Evolutionary conservation across 2,888 invertebrate genomes (phyloP), one percentile per base, ranked within the genome.

Genomic region (Heliconius hortense): DNA sequence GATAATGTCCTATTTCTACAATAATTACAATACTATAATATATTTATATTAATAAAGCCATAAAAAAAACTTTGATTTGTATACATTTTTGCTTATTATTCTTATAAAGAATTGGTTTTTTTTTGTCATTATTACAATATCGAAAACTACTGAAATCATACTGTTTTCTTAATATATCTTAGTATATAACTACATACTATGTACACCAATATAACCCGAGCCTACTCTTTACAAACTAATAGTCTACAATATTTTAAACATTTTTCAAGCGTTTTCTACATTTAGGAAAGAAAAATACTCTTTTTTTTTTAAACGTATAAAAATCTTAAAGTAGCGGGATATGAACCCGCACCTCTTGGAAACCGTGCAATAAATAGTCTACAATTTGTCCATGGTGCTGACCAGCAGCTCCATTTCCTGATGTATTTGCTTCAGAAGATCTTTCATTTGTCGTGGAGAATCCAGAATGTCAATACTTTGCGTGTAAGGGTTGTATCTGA

Each of bases 401-500:
- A 96, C 95, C 24, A 98, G 92, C 72, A 97, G 95, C 80, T 96
- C 96, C 88, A 98, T 96, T 89, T 98, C 98, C 80, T 96, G 95
- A 82, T 96, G 96, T 18, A 98, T 96, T 81, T 96, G 97, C 48
- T 95, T 94, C 75, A 98, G 96, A 18, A 99, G 94, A 80, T 96
- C 96, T 80, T 97, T 96, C 81, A 99, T 96, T 90, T 98, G 98
- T 10, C 96, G 96, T 83, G 98, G 97, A 1, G 98, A 98, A 90
- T 99, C 98, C 78, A 99, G 94, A 68, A 99, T 97, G 87, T 98
- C 98, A 77, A 99, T 97, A 82, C 96, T 97, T 89, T 98, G 97
- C 0, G 99, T 99, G 92, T 99, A 99, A 0, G 99, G 96, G 88
- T 99, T 99, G 93, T 99, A 99, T 53, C 98, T 95, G 0, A 99